These are phyloP conservation scores for Pangasius djambal DNA, from an alignment of 2,797 vertebrate species.

Conservation along the genomic window DNA sequence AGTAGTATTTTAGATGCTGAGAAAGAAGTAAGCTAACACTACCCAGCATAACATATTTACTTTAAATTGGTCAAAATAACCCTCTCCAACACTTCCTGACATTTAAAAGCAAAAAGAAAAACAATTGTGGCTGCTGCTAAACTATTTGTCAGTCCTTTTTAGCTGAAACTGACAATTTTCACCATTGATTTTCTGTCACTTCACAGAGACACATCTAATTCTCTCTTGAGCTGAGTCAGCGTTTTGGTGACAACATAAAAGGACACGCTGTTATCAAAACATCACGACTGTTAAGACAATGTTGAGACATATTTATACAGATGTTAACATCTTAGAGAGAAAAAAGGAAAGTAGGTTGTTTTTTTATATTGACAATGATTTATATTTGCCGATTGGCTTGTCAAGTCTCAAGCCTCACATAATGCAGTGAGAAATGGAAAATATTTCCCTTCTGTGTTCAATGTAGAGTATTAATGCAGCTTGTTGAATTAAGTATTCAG, in stretches of 20 bases:
- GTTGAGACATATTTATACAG: not conserved
- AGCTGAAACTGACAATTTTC: conserved; percentile 18
- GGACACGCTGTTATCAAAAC: not conserved
- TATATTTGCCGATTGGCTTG: not conserved
- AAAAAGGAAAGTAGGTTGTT: not conserved
- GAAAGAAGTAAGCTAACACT: not conserved
- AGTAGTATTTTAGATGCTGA: not conserved
- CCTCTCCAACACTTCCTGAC: not conserved
- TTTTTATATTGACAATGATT: not conserved
- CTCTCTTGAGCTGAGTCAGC: not conserved
- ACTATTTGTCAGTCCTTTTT: not conserved
- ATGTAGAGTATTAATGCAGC: not conserved
- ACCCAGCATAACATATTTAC: not conserved
- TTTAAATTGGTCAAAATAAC: not conserved
- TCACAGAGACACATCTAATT: not conserved
- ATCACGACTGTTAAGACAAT: too few relatives aligned
- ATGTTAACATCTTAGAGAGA: too few relatives aligned
- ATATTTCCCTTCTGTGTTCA: conserved; percentile 1
- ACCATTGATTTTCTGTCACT: not conserved
- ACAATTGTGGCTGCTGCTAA: not conserved
- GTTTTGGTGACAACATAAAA: not conserved
- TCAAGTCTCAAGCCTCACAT: too few relatives aligned
- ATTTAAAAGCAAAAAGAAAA: not conserved
- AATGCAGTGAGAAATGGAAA: not conserved
- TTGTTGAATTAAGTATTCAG: conserved; percentile 8